Evolutionary conservation across 2,113 vertebrate species (phyloP).

Genomic region (Zosterops pallidus): DNA sequence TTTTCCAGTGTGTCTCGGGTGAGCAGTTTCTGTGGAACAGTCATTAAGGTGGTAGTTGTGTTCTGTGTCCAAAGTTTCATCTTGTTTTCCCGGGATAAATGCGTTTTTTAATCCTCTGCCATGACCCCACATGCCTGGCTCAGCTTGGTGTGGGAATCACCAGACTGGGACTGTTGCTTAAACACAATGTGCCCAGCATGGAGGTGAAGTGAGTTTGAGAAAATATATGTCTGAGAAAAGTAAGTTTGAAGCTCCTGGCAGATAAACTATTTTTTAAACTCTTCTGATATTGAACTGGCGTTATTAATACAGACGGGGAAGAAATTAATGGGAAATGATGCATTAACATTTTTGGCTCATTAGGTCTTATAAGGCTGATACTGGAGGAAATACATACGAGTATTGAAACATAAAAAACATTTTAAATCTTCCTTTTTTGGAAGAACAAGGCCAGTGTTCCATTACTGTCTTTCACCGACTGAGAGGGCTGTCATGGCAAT

Average conservation of each 20-base stretch:
- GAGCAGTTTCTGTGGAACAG: not conserved
- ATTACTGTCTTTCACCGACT: not conserved
- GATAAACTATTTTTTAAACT: not conserved
- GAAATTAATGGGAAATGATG: not conserved
- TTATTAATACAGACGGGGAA: not conserved
- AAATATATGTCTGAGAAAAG: not conserved
- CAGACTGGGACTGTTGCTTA: not conserved
- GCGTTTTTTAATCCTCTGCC: not conserved
- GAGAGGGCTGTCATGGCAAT: not conserved
- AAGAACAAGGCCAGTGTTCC: not conserved
- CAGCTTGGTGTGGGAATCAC: not conserved
- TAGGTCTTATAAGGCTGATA: not conserved
- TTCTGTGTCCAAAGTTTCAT: not conserved
- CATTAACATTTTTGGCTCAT: not conserved
- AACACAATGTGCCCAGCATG: not conserved
- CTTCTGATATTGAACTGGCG: not conserved
- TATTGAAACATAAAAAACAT: not conserved
- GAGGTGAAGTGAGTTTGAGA: not conserved
- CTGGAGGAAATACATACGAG: not conserved
- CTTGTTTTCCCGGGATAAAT: not conserved
- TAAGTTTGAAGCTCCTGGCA: not conserved
- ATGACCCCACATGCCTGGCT: accelerated
- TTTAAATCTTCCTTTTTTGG: not conserved
- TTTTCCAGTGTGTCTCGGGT: not conserved
- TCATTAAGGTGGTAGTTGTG: not conserved